Evolutionary conservation across 2,797 vertebrate genomes (phyloP).

Genomic region (Pterois miles): DNA sequence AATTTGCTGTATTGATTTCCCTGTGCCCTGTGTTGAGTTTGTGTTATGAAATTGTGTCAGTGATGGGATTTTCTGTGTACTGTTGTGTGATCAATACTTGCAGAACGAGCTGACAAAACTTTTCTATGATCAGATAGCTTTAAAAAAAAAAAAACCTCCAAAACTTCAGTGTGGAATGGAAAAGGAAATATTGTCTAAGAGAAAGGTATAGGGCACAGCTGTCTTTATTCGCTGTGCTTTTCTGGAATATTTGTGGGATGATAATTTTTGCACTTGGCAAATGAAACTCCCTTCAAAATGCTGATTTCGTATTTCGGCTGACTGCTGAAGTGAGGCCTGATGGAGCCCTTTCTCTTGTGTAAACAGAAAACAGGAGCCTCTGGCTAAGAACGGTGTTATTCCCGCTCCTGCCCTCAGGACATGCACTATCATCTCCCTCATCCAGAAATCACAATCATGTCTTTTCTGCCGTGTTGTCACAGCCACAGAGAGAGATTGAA

Average conservation of each 20-base stretch:
- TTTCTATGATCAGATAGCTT: slow-evolving; percentile 52
- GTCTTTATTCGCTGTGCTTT: slow-evolving; percentile 16
- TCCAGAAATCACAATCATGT: slow-evolving; percentile 41
- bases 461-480: slow-evolving; percentile 25
- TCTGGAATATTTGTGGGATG: slow-evolving; percentile 53
- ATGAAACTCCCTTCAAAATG: slow-evolving; percentile 53
- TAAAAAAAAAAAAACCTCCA: slow-evolving; percentile 14
- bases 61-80: slow-evolving; percentile 57
- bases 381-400: slow-evolving; percentile 37
- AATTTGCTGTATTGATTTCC: slow-evolving; percentile 71
- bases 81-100: slow-evolving; percentile 67
- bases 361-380: slow-evolving; percentile 55
- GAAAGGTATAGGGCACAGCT: background rate
- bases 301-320: slow-evolving; percentile 62
- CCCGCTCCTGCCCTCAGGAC: slow-evolving; percentile 34
- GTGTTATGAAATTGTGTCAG: slow-evolving; percentile 71
- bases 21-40: slow-evolving; percentile 37
- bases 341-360: slow-evolving; percentile 46
- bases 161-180: slow-evolving; percentile 17
- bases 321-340: slow-evolving; percentile 43
- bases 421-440: slow-evolving; percentile 25
- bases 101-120: slow-evolving; percentile 63
- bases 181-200: slow-evolving; percentile 40
- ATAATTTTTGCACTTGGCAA: slow-evolving; percentile 55
- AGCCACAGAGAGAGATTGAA: slow-evolving; percentile 19